phyloP scores from a whole-genome alignment of 2,113 vertebrate species.

The Acanthochromis polyacanthus region DNA sequence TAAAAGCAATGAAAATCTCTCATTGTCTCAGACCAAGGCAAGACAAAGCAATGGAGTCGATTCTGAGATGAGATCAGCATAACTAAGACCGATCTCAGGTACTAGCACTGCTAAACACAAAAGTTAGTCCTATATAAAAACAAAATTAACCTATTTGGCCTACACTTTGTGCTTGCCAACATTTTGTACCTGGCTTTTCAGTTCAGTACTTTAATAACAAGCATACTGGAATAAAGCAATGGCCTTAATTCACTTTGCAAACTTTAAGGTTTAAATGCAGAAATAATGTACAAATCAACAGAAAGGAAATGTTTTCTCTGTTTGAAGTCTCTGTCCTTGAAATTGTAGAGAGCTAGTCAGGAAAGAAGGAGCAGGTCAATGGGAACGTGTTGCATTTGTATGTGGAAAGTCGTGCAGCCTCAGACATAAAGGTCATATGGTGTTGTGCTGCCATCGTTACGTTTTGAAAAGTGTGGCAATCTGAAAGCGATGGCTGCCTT shows the following conservation, averaged over 20 bases:
- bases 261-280: not conserved
- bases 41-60: no score
- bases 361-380: not conserved
- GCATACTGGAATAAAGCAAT: not conserved
- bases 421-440: conserved; percentile 50
- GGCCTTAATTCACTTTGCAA: not conserved
- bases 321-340: not conserved
- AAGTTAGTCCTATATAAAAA: not conserved
- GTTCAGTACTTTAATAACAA: not conserved
- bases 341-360: not conserved
- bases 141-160: not conserved
- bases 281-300: not conserved
- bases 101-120: not conserved
- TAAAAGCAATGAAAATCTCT: no score
- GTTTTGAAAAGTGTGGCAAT: conserved; percentile 59
- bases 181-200: not conserved
- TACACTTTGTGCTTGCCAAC: not conserved
- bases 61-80: no score
- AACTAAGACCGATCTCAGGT: no score
- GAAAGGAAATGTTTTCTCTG: not conserved
- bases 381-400: conserved; percentile 20
- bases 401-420: conserved; percentile 1
- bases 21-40: no score
- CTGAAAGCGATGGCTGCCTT: conserved; percentile 60
- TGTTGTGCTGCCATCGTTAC: conserved; percentile 36